Base-by-base conservation (phyloP, 2,113 vertebrate genomes). In the Alethe diademata region DNA sequence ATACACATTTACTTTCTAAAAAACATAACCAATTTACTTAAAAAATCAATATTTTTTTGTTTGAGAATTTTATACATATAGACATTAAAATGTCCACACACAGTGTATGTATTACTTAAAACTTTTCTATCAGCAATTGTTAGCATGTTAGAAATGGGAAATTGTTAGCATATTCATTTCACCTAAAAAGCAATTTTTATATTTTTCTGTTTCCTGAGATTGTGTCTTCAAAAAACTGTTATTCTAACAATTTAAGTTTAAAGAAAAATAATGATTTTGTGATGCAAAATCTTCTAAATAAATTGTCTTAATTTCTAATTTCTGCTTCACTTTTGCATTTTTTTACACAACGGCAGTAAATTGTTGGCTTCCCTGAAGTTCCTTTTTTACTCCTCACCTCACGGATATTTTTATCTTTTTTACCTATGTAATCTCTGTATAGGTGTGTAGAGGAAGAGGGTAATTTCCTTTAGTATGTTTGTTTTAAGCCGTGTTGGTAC, bases 11-110 rank as follows among this genome's bases (percentile, higher is more conserved):
- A 19, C 2, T 51, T 29, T 31, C 25, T 42, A 48, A 72, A 5
- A 8, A 71, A 64, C 3, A 1, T 7, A 76, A 6, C 1, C 0
- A 42, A 47, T 28, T 51, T 38, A n/a, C 64, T 56, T 1, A 38
- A 54, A 73, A 38, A 18, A 35, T 35, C 35, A 2, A 17, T 22
- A 16, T 61, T n/a, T 24, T 24, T 60, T 47, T 29, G 2, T 31
- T 78, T 19, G 26, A 51, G 8, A 54, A 14, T 78, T 85, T 78
- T 40, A 2, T 20, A 56, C 24, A 35, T 5, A n/a, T 28, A 56
- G 7, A 6, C 16, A 33, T 85, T 23, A 26, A 57, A 57, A 81
- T 69, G 8, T 66, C 14, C 8, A 31, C 50, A 53, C 17, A 65
- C 5, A 62, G 1, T 43, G 6, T 35, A 48, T 26, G 5, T 25